phyloP scores from a whole-genome alignment of 2,888 invertebrate genomes.

The Pyrrhosoma nymphula region DNA sequence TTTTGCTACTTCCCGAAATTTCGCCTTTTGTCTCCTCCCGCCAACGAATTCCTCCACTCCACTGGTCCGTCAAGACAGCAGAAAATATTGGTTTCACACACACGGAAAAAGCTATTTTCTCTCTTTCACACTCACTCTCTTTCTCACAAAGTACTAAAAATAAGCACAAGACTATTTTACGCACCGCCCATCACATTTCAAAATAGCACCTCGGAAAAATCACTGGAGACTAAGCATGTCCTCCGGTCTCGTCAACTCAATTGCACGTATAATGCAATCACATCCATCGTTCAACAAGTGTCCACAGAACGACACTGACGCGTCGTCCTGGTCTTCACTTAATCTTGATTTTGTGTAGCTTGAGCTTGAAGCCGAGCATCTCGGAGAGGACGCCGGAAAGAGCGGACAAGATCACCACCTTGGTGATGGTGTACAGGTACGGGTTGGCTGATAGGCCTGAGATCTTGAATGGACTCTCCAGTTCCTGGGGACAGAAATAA shows the following conservation, averaged over 20 bases:
- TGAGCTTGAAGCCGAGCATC: slow-evolving; percentile 96
- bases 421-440: slow-evolving; percentile 96
- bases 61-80: not conserved
- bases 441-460: slow-evolving; percentile 97
- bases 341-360: slow-evolving; percentile 97
- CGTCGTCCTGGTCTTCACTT: slow-evolving; percentile 80
- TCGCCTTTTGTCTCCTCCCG: not conserved
- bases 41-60: not conserved
- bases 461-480: slow-evolving; percentile 98
- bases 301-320: not conserved
- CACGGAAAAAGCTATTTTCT: not conserved
- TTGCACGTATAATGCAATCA: not conserved
- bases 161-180: not conserved
- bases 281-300: too few species aligned
- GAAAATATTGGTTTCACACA: not conserved
- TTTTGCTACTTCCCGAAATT: not conserved
- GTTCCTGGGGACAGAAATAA: slow-evolving; percentile 84
- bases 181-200: not conserved
- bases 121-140: not conserved
- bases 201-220: slow-evolving; percentile 61
- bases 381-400: slow-evolving; percentile 98
- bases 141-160: slow-evolving; percentile 32
- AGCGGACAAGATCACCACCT: slow-evolving; percentile 96
- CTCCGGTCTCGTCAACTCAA: slow-evolving; percentile 24
- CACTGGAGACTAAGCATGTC: slow-evolving; percentile 32